These are phyloP conservation scores for Bos indicus DNA, from an alignment of 2,113 vertebrate genomes.

Conservation along the genomic window DNA sequence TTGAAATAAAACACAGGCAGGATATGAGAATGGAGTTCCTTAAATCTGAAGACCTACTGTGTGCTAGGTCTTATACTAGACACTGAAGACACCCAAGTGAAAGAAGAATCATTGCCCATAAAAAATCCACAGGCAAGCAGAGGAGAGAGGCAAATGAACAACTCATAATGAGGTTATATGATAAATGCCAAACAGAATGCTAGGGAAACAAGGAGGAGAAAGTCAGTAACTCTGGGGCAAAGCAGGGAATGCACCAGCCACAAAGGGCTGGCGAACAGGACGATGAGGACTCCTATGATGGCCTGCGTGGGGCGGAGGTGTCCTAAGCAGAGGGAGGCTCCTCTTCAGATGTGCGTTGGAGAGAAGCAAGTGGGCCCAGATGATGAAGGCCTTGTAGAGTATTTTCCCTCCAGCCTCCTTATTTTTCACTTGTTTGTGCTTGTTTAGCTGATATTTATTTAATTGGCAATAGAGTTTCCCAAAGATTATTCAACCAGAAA, in stretches of 20 bases:
- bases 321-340: background rate
- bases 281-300: background rate
- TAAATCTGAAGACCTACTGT: background rate
- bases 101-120: background rate
- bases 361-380: background rate
- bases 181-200: background rate
- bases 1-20: background rate
- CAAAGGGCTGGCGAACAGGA: background rate
- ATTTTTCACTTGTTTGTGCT: constrained; percentile 24
- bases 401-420: background rate
- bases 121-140: background rate
- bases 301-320: background rate
- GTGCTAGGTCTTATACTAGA: background rate
- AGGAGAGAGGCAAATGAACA: background rate
- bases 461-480: constrained; percentile 46
- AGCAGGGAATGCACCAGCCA: too few species aligned
- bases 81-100: background rate
- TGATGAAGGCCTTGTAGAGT: background rate
- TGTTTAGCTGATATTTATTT: constrained; percentile 54
- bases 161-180: background rate
- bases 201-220: background rate
- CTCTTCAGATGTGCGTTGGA: background rate
- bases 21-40: background rate
- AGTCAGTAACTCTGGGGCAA: background rate
- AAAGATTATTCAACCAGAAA: constrained; percentile 55